Conservation (phyloP, 92 coral and sea anemone species). For the Pocillopora grandis region DNA sequence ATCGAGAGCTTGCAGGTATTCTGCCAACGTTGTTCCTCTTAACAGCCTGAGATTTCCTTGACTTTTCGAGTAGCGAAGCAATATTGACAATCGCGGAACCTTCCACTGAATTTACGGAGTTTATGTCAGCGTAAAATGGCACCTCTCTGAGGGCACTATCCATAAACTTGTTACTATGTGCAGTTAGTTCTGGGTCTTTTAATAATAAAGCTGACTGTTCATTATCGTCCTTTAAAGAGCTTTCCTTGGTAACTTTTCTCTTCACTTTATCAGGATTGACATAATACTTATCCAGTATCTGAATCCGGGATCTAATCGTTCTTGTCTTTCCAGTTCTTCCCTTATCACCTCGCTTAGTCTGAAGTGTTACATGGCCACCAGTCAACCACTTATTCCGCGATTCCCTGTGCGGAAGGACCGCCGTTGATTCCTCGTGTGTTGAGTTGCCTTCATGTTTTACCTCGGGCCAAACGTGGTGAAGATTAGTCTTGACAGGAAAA, state of each 20-base stretch:
- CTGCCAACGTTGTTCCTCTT: neutral
- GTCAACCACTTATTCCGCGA: neutral
- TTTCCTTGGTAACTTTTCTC: neutral
- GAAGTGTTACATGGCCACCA: neutral
- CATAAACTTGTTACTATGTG: neutral
- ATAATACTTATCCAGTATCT: slow-evolving; percentile 17
- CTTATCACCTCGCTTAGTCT: neutral
- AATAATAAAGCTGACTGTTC: slow-evolving; percentile 6
- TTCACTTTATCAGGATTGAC: slow-evolving; percentile 12
- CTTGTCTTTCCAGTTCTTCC: neutral
- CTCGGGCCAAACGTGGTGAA: neutral
- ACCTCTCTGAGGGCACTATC: neutral
- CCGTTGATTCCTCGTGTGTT: neutral
- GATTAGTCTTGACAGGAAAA: neutral
- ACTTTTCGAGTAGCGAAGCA: slow-evolving; percentile 27
- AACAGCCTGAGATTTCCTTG: neutral
- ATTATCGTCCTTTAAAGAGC: neutral
- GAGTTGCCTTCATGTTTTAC: neutral
- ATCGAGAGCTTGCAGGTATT: neutral
- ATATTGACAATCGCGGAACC: slow-evolving; percentile 16
- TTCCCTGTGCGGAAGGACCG: neutral
- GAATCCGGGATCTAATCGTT: neutral
- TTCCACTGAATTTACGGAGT: slow-evolving; percentile 12
- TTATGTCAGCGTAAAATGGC: neutral
- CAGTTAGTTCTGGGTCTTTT: neutral